Evolutionary conservation across 1,140 invertebrate genomes (phyloP).

Genomic region (Gonioctena quinquepunctata): DNA sequence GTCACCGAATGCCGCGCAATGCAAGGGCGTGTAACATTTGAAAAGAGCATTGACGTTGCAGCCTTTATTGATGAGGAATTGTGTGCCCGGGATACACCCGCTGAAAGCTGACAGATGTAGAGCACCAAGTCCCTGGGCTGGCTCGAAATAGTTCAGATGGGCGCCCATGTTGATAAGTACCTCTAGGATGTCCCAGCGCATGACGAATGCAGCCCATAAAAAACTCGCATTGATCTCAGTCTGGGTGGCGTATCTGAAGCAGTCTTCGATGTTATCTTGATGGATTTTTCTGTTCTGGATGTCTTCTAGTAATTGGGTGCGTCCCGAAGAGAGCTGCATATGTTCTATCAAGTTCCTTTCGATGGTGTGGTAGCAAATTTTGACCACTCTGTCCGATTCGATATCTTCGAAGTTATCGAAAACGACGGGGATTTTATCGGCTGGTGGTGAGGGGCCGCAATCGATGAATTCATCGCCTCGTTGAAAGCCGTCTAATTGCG

Average conservation of each 20-base stretch:
- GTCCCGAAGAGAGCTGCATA: constrained; percentile 65
- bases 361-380: constrained; percentile 74
- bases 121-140: constrained; percentile 67
- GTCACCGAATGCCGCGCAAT: constrained; percentile 80
- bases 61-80: constrained; percentile 67
- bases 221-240: constrained; percentile 24
- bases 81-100: constrained; percentile 69
- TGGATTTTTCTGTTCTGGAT: constrained; percentile 67
- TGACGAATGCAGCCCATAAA: constrained; percentile 28
- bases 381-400: constrained; percentile 62
- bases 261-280: constrained; percentile 58
- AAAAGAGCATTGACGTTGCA: constrained; percentile 67
- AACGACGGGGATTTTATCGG: constrained; percentile 73
- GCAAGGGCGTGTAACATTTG: constrained; percentile 73
- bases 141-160: constrained; percentile 62
- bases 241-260: constrained; percentile 41
- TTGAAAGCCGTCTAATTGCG: not conserved
- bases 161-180: constrained; percentile 25
- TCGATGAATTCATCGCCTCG: constrained; percentile 65
- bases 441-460: constrained; percentile 71
- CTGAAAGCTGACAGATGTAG: constrained; percentile 76
- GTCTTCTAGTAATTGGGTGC: constrained; percentile 69
- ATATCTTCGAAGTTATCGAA: constrained; percentile 74
- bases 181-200: constrained; percentile 19
- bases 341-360: constrained; percentile 71